Conservation (phyloP, 2,888 invertebrate genomes). For the Zelleria hepariella region DNA sequence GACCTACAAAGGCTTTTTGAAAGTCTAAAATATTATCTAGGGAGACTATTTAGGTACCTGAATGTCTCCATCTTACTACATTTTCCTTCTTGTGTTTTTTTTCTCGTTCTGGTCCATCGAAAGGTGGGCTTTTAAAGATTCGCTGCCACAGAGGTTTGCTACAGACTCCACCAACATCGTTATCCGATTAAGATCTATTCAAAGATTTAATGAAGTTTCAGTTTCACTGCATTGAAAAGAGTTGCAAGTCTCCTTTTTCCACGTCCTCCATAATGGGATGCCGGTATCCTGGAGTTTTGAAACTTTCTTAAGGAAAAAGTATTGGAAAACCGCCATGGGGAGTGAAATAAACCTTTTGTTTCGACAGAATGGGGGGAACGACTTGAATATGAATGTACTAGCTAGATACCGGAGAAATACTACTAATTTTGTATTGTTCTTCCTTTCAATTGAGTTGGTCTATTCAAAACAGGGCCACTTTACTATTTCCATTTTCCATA, state of each 20-base stretch:
- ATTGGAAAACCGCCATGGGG: not conserved
- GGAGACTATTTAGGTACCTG: too few relatives aligned
- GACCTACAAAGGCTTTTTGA: not conserved
- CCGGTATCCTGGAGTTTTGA: not conserved
- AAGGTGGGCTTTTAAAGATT: too few relatives aligned
- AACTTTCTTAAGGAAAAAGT: not conserved
- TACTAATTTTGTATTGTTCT: too few relatives aligned
- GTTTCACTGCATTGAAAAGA: not conserved
- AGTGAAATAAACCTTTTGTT: not conserved
- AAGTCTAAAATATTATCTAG: not conserved
- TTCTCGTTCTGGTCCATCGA: too few relatives aligned
- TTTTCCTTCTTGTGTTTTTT: too few relatives aligned
- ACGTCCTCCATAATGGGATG: not conserved
- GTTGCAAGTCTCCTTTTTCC: not conserved
- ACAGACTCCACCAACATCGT: not conserved
- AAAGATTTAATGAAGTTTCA: conserved; percentile 5
- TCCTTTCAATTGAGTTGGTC: too few relatives aligned
- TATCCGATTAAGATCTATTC: conserved; percentile 1
- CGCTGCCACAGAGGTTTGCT: not conserved
- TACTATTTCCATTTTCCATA: too few relatives aligned
- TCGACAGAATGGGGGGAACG: not conserved
- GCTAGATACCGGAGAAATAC: too few relatives aligned
- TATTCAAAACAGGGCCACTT: too few relatives aligned
- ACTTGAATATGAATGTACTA: not conserved
- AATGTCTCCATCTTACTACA: too few relatives aligned